Conservation (phyloP, 2,113 vertebrate genomes). For the Takifugu flavidus region DNA sequence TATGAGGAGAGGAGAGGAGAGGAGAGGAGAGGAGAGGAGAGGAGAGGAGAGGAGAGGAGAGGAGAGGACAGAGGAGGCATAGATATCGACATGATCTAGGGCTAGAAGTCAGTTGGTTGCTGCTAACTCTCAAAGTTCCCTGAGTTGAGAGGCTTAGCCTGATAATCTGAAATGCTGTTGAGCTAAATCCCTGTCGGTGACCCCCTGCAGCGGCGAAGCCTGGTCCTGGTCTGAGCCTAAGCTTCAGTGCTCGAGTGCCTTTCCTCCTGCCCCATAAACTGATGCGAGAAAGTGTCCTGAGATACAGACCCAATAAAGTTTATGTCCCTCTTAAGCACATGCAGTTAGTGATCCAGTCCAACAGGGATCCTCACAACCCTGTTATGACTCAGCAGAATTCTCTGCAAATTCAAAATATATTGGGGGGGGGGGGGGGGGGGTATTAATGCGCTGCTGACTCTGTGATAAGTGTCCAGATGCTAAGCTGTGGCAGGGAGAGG, state of each 20-base stretch:
- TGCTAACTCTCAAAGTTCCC: constrained; percentile 40
- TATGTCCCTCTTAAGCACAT: too few species aligned
- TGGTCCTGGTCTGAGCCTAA: constrained; percentile 19
- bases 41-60: too few species aligned
- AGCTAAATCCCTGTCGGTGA: constrained; percentile 45
- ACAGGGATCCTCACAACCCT: neutral
- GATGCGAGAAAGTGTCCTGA: constrained; percentile 6
- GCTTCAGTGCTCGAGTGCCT: neutral
- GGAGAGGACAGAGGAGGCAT: neutral
- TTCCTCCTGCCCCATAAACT: neutral
- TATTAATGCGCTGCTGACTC: neutral
- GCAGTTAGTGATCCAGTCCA: too few species aligned
- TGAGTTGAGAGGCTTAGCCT: constrained; percentile 53
- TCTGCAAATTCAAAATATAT: constrained; percentile 5
- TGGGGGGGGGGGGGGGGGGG: too few species aligned
- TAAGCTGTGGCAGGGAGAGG: constrained; percentile 43
- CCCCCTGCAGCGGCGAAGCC: constrained; percentile 18
- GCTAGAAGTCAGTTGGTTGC: constrained; percentile 19
- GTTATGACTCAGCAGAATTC: neutral
- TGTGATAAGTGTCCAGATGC: neutral
- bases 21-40: too few species aligned
- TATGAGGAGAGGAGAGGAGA: too few species aligned
- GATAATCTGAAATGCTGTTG: constrained; percentile 45
- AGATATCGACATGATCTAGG: constrained; percentile 17
- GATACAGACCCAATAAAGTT: too few species aligned